Evolutionary conservation across 1,140 invertebrate genomes (phyloP).

Genomic region (Bemisia tabaci): DNA sequence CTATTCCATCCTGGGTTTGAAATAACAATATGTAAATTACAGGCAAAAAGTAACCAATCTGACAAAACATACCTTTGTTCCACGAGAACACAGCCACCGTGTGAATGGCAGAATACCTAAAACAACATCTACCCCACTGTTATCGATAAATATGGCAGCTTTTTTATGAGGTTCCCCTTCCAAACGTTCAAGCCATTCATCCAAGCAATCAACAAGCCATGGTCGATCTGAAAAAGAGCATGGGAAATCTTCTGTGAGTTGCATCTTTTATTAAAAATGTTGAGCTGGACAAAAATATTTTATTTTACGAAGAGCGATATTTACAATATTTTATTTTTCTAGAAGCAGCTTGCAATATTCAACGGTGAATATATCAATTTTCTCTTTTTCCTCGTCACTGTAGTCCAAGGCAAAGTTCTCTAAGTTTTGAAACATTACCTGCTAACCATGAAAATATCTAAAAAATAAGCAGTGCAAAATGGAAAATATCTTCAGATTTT

Average conservation of each 20-base stretch:
- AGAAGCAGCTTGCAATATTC: no score
- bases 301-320: conserved; percentile 7
- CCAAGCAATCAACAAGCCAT: conserved; percentile 82
- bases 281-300: neutral
- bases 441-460: no score
- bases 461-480: no score
- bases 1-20: no score
- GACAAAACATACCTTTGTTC: conserved; percentile 61
- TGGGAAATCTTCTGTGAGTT: no score
- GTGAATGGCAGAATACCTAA: conserved; percentile 84
- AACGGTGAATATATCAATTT: no score
- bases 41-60: no score
- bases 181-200: conserved; percentile 64
- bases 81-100: conserved; percentile 63
- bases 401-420: no score
- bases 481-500: no score
- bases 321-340: neutral
- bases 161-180: conserved; percentile 59
- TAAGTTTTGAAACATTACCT: no score
- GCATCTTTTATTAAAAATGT: conserved; percentile 6
- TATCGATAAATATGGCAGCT: conserved; percentile 89
- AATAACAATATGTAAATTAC: no score
- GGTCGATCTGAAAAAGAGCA: conserved; percentile 49
- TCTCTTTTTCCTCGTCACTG: no score
- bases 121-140: conserved; percentile 87